Base-by-base conservation (phyloP, 2,797 vertebrate genomes). In the Argya squamiceps region DNA sequence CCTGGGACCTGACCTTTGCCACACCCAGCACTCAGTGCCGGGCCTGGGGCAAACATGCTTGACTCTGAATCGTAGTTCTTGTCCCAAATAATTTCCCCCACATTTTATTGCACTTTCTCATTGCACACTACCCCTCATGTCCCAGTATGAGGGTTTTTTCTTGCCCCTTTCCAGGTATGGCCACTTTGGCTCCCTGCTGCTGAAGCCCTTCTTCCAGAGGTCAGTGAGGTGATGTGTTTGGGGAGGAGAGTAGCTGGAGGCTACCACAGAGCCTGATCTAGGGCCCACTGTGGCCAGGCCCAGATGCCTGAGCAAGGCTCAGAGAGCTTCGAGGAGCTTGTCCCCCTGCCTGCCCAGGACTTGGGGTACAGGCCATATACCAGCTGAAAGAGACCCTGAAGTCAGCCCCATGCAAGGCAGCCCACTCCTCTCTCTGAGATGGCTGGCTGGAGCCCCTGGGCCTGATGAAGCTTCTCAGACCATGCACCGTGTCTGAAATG, bases 1-100 rank as follows among this genome's bases (percentile, higher is more conserved):
- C 9, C 46, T 1, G 1, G 15, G 8, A 24, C 37, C 1, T 7
- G 21, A 23, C 34, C 15, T 53, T 23, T 1, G 3, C 44, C 6
- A 1, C 36, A 16, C 14, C 12, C 44, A 27, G 43, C 30, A 39
- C 39, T 11, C 3, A 2, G 58, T n/a, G 21, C 26, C 34, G 43
- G 39, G 69, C n/a, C 58, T 29, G 17, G 24, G 49, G 29, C 26
- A 53, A 64, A 41, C 0, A 2, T 24, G 2, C 76, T 58, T 47
- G 8, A 23, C n/a, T 59, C 14, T 68, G 20, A 58, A 27, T 12
- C 0, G 0, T 15, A 12, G 11, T 29, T 65, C 32, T 22, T 73
- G 44, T 26, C 32, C 9, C 11, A 30, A 43, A 6, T 1, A 13
- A 4, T 22, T 67, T 47, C 1, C 14, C 34, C 11, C 11, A 20